A percentile compares a stretch with the other conserved stretches of the same genome.
Conservation (phyloP, 1,140 invertebrate genomes). For the Sitophilus oryzae region DNA sequence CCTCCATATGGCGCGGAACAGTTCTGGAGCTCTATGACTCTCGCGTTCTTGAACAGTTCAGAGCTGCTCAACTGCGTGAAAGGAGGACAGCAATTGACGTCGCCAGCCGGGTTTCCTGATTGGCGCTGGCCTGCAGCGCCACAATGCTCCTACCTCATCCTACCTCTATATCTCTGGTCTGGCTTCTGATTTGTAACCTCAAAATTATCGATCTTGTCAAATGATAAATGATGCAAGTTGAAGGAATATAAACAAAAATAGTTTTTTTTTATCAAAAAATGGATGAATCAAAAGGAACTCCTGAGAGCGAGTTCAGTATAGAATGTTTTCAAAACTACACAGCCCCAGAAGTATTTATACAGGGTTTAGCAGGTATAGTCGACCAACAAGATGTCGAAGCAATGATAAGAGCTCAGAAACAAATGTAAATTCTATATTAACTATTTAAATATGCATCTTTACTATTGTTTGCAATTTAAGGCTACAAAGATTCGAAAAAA, state of each 20-base stretch:
- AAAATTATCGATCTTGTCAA: not conserved
- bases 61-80: too few species aligned
- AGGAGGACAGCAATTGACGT: too few species aligned
- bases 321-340: conserved; percentile 87
- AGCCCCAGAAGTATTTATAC: conserved; percentile 83
- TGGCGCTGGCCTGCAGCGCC: too few species aligned
- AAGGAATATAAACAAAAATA: not conserved
- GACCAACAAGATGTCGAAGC: conserved; percentile 86
- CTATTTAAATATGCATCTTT: not conserved
- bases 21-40: too few species aligned
- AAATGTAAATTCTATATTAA: conserved; percentile 63
- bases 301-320: conserved; percentile 61
- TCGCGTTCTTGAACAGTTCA: too few species aligned
- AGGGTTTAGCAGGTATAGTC: conserved; percentile 82
- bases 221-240: too few species aligned
- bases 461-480: conserved; percentile 50
- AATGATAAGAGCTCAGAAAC: conserved; percentile 86
- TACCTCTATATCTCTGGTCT: too few species aligned
- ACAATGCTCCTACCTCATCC: too few species aligned
- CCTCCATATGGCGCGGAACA: too few species aligned
- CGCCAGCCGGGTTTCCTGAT: too few species aligned
- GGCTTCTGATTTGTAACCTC: not conserved
- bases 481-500: conserved; percentile 93
- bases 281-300: conserved; percentile 45
- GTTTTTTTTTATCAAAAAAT: not conserved